These are phyloP conservation scores for Ibycter americanus DNA, from an alignment of 2,797 vertebrate genomes.

Conservation along the genomic window DNA sequence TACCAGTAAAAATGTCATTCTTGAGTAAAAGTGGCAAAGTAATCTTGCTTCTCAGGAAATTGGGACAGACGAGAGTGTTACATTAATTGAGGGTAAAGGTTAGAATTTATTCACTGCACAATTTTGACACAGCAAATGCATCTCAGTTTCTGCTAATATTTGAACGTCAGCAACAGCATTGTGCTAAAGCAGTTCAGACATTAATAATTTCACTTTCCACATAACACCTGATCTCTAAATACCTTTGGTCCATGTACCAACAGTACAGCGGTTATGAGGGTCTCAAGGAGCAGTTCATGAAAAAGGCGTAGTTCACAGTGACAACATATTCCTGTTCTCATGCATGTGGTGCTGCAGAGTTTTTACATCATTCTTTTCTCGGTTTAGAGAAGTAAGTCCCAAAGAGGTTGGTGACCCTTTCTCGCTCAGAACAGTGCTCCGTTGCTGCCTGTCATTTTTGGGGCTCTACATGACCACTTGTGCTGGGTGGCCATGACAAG, in stretches of 20 bases:
- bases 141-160: background rate
- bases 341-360: background rate
- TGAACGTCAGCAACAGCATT: background rate
- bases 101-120: background rate
- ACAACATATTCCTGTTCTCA: background rate
- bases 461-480: background rate
- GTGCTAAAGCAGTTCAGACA: background rate
- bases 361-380: background rate
- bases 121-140: background rate
- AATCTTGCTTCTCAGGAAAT: background rate
- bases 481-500: background rate
- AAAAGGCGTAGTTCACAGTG: background rate
- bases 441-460: background rate
- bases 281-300: background rate
- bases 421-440: background rate
- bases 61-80: background rate
- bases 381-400: background rate
- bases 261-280: accelerated
- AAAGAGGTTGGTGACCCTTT: background rate
- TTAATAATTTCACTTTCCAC: background rate
- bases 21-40: background rate
- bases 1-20: background rate
- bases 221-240: background rate
- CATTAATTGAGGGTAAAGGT: background rate
- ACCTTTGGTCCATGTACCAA: background rate